Evolutionary conservation across 2,113 vertebrate genomes (phyloP).

Genomic region (Hemibagrus wyckioides): DNA sequence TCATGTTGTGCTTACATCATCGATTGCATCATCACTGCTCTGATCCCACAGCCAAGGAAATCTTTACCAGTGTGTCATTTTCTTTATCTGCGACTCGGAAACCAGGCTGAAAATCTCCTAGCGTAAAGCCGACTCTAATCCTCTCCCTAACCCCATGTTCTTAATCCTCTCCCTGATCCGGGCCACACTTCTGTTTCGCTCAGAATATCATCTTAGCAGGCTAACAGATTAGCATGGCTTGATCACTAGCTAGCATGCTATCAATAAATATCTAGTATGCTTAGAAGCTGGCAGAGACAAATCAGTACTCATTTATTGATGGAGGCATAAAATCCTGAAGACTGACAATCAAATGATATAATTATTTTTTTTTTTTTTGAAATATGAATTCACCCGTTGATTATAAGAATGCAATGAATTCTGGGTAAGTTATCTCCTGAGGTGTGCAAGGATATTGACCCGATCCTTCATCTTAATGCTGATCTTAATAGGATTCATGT

Average conservation of each 20-base stretch:
- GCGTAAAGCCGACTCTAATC: background rate
- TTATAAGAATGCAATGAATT: background rate
- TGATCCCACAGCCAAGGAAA: background rate
- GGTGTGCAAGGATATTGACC: background rate
- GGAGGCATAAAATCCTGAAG: background rate
- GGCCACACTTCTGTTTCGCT: background rate
- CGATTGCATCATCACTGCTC: background rate
- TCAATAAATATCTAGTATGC: background rate
- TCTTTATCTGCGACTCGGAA: background rate
- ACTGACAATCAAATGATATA: conserved; percentile 8
- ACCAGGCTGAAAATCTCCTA: background rate
- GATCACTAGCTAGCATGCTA: background rate
- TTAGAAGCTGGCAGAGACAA: background rate
- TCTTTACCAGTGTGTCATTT: background rate
- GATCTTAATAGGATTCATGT: background rate
- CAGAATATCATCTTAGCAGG: background rate
- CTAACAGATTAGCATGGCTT: no score
- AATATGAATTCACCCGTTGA: background rate
- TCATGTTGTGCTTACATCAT: background rate
- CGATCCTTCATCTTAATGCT: background rate
- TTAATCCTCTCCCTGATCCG: background rate
- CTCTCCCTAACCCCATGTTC: background rate
- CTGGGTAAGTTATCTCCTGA: background rate
- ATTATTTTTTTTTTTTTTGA: background rate
- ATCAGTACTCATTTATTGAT: conserved; percentile 1